Conservation (phyloP, 64 coral and sea anemone species). For the Stichodactyla helianthus region DNA sequence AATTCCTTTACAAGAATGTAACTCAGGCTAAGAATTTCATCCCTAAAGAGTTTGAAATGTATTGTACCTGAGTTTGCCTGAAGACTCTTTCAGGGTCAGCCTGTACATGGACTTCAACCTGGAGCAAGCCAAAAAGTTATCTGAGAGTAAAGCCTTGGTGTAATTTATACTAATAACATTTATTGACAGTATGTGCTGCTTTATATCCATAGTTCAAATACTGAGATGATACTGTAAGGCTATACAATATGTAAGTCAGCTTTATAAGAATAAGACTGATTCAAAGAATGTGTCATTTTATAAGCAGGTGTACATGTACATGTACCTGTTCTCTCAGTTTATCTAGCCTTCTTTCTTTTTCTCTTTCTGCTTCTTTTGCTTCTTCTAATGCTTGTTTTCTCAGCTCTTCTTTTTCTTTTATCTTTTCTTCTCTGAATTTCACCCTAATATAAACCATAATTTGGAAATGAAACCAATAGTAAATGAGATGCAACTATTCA, state of each 20-base stretch:
- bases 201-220: too few relatives aligned
- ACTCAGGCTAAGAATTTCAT: too few relatives aligned
- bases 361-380: slow-evolving; percentile 57
- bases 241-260: too few relatives aligned
- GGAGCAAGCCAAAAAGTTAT: neutral
- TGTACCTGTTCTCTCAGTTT: slow-evolving; percentile 79
- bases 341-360: slow-evolving; percentile 72
- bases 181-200: neutral
- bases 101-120: slow-evolving; percentile 83
- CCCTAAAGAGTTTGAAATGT: too few relatives aligned
- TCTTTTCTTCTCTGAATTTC: slow-evolving; percentile 75
- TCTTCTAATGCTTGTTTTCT: slow-evolving; percentile 52
- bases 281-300: too few relatives aligned
- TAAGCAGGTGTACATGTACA: neutral
- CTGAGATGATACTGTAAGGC: too few relatives aligned
- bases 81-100: slow-evolving; percentile 66
- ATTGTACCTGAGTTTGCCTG: slow-evolving; percentile 62
- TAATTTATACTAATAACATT: neutral
- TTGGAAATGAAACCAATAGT: neutral
- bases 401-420: slow-evolving; percentile 53
- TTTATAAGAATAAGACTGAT: too few relatives aligned
- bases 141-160: neutral
- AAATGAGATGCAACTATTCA: too few relatives aligned
- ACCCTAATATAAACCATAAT: slow-evolving; percentile 30
- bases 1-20: too few relatives aligned